Conservation (phyloP, 2,888 invertebrate genomes). For the Lasioglossum vierecki region DNA sequence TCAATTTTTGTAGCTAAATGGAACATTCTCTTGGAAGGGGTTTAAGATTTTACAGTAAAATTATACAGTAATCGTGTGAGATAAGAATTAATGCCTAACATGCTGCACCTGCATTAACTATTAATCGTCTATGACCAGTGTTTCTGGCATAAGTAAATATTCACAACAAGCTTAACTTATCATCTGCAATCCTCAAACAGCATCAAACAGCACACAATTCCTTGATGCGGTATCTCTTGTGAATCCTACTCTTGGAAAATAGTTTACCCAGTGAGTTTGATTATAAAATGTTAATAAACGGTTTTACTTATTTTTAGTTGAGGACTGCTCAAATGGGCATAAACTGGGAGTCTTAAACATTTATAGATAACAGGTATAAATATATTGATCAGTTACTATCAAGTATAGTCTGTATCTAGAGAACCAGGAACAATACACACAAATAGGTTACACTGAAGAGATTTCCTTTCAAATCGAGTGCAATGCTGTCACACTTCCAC, state of each 20-base stretch:
- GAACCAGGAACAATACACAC: not conserved
- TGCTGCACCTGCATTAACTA: not conserved
- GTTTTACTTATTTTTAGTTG: not conserved
- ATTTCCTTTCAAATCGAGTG: no score
- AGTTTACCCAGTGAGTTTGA: not conserved
- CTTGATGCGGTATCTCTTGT: not conserved
- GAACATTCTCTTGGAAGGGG: not conserved
- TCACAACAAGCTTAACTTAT: not conserved
- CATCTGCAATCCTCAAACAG: not conserved
- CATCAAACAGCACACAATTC: not conserved
- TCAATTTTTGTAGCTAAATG: not conserved
- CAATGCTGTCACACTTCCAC: no score
- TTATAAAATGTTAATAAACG: not conserved
- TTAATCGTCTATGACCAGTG: not conserved
- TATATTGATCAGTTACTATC: not conserved
- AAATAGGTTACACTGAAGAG: no score
- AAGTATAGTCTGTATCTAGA: not conserved
- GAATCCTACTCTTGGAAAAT: not conserved
- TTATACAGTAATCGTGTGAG: not conserved
- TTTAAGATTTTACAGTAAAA: not conserved
- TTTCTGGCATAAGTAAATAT: not conserved
- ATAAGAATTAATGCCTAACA: not conserved
- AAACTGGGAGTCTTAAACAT: not conserved
- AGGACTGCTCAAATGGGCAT: not conserved
- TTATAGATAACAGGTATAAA: not conserved